Evolutionary conservation across 2,113 vertebrate species (phyloP), one percentile per base, ranked within the genome.

Genomic region (Eleginops maclovinus): DNA sequence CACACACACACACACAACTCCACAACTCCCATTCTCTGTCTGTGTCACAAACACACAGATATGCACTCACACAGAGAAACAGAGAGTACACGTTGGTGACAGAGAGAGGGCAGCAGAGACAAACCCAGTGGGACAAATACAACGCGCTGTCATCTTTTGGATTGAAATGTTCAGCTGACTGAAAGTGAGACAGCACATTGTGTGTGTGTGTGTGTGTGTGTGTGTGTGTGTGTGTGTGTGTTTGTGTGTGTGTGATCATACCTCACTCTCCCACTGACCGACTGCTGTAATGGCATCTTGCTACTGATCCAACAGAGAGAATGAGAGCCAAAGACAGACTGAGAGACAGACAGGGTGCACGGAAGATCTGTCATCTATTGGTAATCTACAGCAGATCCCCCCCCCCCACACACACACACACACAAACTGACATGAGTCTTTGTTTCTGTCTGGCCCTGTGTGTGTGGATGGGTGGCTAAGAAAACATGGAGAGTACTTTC

Each of bases 71-170:
- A 31, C 5, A 69, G 13, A 7, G 51, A 50, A 28, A 31, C 31
- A 19, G 66, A 77, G 47, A 68, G 36, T 72, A 13, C 41, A 59
- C 15, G 11, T 54, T 22, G 31, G 50, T 59, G 70, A 88, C 85
- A 84, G 85, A 74, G 9, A 88, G 81, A 72, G 87, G 79, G 81
- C 87, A 84, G 84, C 46, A 85, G 64, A 83, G 55, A 69, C 71
- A 85, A 87, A 79, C 62, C 28, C 11, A 65, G 28, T 1, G 4
- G 51, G 47, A 61, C 21, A 51, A 77, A 82, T 28, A 44, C 26
- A 36, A 44, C 6, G 7, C 6, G 10, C 4, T 43, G 19, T 74
- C 31, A 46, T 44, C 50, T 64, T 69, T n/a, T 41, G n/a, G 53
- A 66, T 19, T 65, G 8, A 79, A 79, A 43, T 22, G 31, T 40